Evolutionary conservation across 2,797 vertebrate species (phyloP).

Genomic region (Dermochelys coriacea): DNA sequence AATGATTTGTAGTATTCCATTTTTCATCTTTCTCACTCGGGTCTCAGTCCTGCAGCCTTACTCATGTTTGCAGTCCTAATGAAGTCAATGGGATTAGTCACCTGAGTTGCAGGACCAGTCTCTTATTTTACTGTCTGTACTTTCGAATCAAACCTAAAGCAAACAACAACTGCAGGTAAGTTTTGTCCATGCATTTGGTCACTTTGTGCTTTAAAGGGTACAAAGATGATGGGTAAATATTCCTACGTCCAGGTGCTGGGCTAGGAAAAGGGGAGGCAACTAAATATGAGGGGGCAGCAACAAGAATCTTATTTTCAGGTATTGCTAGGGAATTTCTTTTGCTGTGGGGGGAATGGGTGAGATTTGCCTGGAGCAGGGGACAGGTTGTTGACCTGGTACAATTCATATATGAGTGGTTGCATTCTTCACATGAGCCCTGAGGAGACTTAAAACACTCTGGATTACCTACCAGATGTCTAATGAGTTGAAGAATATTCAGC

Average conservation of each 20-base stretch:
- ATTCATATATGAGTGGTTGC: neutral
- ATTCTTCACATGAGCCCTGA: neutral
- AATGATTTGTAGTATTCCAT: neutral
- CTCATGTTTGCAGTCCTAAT: accelerated
- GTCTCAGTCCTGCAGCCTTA: neutral
- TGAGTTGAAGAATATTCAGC: neutral
- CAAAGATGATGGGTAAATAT: neutral
- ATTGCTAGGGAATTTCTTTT: neutral
- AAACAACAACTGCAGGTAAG: neutral
- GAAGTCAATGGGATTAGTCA: neutral
- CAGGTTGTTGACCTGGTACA: neutral
- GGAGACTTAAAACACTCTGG: neutral
- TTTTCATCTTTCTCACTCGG: neutral
- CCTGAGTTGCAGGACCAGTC: accelerated
- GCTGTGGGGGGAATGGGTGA: neutral
- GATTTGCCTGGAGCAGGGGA: neutral
- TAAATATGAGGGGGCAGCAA: neutral
- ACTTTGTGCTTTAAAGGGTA: neutral
- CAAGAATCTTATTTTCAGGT: neutral
- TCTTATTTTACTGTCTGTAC: neutral
- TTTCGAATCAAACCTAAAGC: neutral
- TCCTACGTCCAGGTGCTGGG: accelerated
- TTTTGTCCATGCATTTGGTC: neutral
- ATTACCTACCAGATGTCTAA: neutral
- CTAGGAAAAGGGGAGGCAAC: neutral